These are phyloP conservation scores for Promerops cafer DNA, from an alignment of 2,113 vertebrate species.

Conservation along the genomic window DNA sequence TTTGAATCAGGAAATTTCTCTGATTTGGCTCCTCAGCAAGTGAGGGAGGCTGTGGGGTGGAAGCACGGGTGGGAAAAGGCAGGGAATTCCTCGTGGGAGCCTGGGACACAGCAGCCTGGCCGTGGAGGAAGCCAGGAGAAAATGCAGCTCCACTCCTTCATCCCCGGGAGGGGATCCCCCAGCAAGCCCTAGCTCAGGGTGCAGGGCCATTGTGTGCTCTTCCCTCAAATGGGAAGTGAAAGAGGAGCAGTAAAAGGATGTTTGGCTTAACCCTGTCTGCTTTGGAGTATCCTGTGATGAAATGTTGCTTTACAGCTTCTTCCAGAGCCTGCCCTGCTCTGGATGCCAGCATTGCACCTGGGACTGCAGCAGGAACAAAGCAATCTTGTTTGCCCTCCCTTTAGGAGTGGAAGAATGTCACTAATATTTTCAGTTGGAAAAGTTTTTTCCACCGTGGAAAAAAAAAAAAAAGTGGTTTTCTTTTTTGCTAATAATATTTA, in stretches of 20 bases:
- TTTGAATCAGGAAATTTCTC: neutral
- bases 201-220: neutral
- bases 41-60: fast-evolving
- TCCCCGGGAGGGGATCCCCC: neutral
- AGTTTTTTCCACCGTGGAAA: neutral
- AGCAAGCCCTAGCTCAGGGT: neutral
- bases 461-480: neutral
- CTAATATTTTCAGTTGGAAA: neutral
- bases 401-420: neutral
- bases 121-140: fast-evolving
- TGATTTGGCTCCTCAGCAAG: neutral
- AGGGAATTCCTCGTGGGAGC: neutral
- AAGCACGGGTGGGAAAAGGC: neutral
- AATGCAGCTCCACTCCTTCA: neutral
- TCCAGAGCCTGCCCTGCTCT: neutral
- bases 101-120: neutral
- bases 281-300: slow-evolving; percentile 16
- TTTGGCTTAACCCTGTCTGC: slow-evolving; percentile 37
- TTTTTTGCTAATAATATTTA: neutral
- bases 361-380: neutral
- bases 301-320: neutral
- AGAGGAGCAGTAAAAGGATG: slow-evolving; percentile 3
- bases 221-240: slow-evolving; percentile 19
- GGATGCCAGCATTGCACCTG: neutral
- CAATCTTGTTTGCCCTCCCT: neutral